Percentiles rank a stretch among this genome's conserved stretches.
Conservation (phyloP, 2,797 vertebrate genomes). For the Vespertilio murinus region DNA sequence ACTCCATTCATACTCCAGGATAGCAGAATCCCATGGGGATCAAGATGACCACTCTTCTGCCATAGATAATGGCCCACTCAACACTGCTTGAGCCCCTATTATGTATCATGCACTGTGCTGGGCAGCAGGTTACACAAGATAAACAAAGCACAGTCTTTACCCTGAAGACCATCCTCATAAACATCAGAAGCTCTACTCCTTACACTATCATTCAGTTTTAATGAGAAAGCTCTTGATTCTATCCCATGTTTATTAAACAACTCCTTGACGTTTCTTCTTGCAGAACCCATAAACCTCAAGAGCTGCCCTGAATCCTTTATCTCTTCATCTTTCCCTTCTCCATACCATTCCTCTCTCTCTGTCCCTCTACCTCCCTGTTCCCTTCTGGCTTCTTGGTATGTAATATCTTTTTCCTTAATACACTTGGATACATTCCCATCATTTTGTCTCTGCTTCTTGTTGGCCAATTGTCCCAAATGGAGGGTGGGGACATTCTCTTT, state of each 20-base stretch:
- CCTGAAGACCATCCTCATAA: background rate
- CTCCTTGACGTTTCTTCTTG: background rate
- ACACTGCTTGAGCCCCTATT: background rate
- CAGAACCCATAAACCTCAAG: fast-evolving
- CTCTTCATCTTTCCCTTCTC: background rate
- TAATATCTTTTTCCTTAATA: background rate
- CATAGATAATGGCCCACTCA: background rate
- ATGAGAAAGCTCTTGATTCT: background rate
- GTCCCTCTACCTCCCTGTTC: too few species aligned
- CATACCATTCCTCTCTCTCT: fast-evolving
- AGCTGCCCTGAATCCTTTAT: background rate
- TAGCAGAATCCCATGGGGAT: background rate
- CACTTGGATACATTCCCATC: background rate
- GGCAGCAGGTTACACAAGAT: background rate
- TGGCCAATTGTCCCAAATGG: background rate
- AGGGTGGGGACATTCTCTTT: background rate
- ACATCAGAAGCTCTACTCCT: background rate
- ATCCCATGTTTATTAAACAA: background rate
- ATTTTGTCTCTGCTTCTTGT: background rate
- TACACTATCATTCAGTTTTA: background rate
- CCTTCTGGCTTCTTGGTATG: background rate
- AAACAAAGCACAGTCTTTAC: background rate
- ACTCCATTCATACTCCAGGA: background rate
- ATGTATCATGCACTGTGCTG: background rate
- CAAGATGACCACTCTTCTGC: background rate